Evolutionary conservation across 53 echinoderm and acorn worm species (phyloP), one percentile per base, ranked within the genome.

Genomic region (Hippasteria phrygiana): DNA sequence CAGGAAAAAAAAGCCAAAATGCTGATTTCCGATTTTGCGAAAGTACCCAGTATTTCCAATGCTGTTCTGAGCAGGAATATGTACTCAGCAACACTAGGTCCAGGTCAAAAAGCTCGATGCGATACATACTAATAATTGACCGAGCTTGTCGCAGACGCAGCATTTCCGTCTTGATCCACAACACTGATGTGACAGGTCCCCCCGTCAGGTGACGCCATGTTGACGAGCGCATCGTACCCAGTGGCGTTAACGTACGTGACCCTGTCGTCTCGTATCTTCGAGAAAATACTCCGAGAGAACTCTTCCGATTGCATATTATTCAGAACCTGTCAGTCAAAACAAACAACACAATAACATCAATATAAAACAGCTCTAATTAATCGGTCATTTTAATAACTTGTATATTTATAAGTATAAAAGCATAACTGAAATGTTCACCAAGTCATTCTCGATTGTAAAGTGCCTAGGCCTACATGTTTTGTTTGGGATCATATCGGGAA

Each of bases 131-230:
- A 46, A 39, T 81, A 75, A 76, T 95, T 95, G 35, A 95, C 88
- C 0, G 95, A 87, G 6, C 69, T 71, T 3, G 95, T 93, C 0
- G 16, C 78, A 3, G 93, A 55, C 8, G 87, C 95, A 14, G 93
- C 95, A 71, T 95, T 88, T 17, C 95, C 95, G 67, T 76, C 69
- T 28, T 82, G 65, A 39, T 90, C 90, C 3, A 93, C 88, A 8
- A 95, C 91, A 62, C 75, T 92, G 1, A 95, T 45, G 59, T 95
- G 95, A 78, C 89, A 77, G 28, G 95, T 95, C 27, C 92, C 92
- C 11, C 90, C 88, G 20, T 74, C 37, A 12, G 82, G 83, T 5
- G 73, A 22, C 1, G 81, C 64, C 14, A 71, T 67, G 56, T 64
- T 71, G 2, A 75, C 10, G 7, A 64, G 51, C 12, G 73, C 76